A percentile compares a stretch with the other conserved stretches of the same genome.
phyloP scores from a whole-genome alignment of 2,888 invertebrate genomes.

The Slavum lentiscoides region DNA sequence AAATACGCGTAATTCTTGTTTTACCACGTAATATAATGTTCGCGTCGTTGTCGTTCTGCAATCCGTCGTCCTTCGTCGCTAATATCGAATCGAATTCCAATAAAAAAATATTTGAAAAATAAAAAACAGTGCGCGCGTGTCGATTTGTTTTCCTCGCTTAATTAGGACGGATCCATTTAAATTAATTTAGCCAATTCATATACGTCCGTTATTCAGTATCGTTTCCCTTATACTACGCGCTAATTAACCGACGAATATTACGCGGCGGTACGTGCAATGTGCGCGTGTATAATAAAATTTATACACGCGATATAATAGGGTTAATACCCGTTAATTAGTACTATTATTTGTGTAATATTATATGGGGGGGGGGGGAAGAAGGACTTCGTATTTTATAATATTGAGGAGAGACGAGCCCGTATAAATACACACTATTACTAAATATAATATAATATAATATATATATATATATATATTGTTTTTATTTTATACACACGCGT shows the following conservation, averaged over 20 bases:
- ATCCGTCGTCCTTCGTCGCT: constrained; percentile 20
- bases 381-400: too few relatives aligned
- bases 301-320: background rate
- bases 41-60: constrained; percentile 22
- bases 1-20: too few relatives aligned
- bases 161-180: constrained; percentile 53
- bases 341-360: too few relatives aligned
- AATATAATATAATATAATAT: too few relatives aligned
- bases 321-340: too few relatives aligned
- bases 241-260: constrained; percentile 38
- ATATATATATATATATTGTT: too few relatives aligned
- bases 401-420: too few relatives aligned
- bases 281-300: background rate
- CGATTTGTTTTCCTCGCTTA: constrained; percentile 44
- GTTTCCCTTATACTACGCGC: constrained; percentile 43
- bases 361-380: too few relatives aligned
- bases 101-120: background rate
- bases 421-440: too few relatives aligned
- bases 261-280: background rate
- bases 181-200: constrained; percentile 53
- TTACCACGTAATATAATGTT: too few relatives aligned
- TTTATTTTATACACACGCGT: too few relatives aligned
- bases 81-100: constrained; percentile 17
- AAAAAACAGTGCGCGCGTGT: constrained; percentile 17
- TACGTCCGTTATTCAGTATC: constrained; percentile 24